Base-by-base conservation (phyloP, 2,888 invertebrate genomes). In the Acrocyrtus sp. region DNA sequence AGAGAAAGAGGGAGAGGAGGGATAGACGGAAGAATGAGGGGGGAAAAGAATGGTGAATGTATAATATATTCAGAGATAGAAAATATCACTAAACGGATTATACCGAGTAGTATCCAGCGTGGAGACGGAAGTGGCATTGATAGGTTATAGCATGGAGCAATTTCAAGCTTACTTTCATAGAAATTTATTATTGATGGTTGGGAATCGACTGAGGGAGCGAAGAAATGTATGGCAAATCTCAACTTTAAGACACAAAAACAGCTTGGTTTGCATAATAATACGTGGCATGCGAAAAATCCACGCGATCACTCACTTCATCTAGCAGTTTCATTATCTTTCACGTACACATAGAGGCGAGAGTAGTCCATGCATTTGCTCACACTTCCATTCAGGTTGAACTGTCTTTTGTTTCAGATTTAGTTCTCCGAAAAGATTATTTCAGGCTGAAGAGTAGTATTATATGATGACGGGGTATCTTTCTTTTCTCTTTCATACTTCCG, bases 261-360 rank as follows among this genome's bases (percentile, higher is more conserved):
- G 68, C 61, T 60, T 60, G 61, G 39, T 68, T 24, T 61, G 68
- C 68, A 68, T 54, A 68, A 68, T 47, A 53, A 53, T 53, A 58
- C 53, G 58, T 27, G 45, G 45, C 41, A 54, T 54, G 22, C 39
- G 6, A 22, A 54, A n/a, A n/a, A n/a, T n/a, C n/a, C 39, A 39
- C 15, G 39, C 39, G 15, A 39, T 12, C 6, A 10, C 39, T 10
- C 6, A 6, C 15, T 39, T 39, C 39, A 6, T 10, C 39, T 39
- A 12, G 8, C 15, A 12, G 8, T 12, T 39, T 10, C 39, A 39
- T 39, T 39, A 39, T 12, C 15, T 39, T 10, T 39, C 8, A 39
- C 39, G 15, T 39, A 39, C 6, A 39, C 17, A 43, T 57, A 17
- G 21, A 17, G 21, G 12, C 8, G 39, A 39, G 12, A 39, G 39